phyloP scores from a whole-genome alignment of 2,797 vertebrate genomes.

The Pampus argenteus region DNA sequence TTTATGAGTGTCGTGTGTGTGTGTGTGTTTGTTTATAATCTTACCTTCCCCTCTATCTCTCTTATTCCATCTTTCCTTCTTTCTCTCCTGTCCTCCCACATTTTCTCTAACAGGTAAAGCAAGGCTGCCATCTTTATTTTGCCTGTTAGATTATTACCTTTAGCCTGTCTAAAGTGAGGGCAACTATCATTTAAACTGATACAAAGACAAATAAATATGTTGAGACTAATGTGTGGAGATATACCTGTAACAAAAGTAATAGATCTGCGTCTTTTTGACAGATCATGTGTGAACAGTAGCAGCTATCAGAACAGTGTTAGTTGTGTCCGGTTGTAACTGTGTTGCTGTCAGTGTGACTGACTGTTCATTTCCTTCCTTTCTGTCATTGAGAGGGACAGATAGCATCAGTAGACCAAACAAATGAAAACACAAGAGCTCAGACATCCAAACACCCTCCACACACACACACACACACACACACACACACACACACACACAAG shows the following conservation, averaged over 20 bases:
- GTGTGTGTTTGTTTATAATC: conserved; percentile 15
- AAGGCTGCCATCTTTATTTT: conserved; percentile 27
- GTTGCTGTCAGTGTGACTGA: conserved; percentile 33
- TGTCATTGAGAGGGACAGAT: conserved; percentile 63
- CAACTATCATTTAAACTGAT: conserved; percentile 36
- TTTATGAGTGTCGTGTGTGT: conserved; percentile 49
- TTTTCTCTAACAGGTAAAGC: conserved; percentile 40
- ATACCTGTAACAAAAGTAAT: background rate
- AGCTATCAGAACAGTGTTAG: conserved; percentile 6
- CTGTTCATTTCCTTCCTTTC: conserved; percentile 59
- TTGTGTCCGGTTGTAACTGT: conserved; percentile 3
- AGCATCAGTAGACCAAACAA: conserved; percentile 60
- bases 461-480: conserved; percentile 16
- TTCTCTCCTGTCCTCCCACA: conserved; percentile 29
- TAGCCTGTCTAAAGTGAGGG: conserved; percentile 41
- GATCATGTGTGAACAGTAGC: background rate
- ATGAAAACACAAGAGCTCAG: conserved; percentile 21
- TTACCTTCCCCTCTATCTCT: conserved; percentile 6
- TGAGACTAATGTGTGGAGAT: background rate
- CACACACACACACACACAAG: conserved; percentile 8
- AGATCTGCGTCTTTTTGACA: background rate
- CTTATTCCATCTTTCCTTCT: conserved; percentile 3
- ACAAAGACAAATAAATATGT: conserved; percentile 21
- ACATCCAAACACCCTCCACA: conserved; percentile 18
- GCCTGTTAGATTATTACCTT: too few species aligned